These are phyloP conservation scores for Rhabdophis nuchalis DNA, from an alignment of 2,797 vertebrate genomes.

Conservation along the genomic window DNA sequence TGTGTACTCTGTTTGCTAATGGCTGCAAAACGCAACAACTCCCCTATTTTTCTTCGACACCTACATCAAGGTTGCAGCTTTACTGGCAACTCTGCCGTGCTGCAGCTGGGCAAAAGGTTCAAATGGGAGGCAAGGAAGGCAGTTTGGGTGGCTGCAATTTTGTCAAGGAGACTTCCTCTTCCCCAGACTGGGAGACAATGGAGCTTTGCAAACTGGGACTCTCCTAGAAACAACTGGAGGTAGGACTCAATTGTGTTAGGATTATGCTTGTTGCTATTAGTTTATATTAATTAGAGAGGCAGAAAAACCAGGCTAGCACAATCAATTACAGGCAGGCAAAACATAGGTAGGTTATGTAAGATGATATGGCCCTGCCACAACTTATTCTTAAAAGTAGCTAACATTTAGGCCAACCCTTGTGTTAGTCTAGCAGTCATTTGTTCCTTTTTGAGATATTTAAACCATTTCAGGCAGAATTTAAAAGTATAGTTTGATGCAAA, in stretches of 20 bases:
- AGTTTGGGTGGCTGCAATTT: not conserved
- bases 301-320: not conserved
- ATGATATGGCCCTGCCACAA: not conserved
- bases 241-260: not conserved
- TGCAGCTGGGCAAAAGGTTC: not conserved
- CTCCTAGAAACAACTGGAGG: not conserved
- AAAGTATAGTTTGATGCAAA: not conserved
- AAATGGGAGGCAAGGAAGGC: not conserved
- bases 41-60: not conserved
- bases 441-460: not conserved
- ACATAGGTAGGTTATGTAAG: not conserved
- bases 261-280: not conserved
- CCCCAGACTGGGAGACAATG: not conserved
- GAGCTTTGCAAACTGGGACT: not conserved
- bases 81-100: not conserved
- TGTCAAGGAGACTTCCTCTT: not conserved
- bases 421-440: not conserved
- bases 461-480: not conserved
- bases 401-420: not conserved
- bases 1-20: not conserved
- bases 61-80: not conserved
- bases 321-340: not conserved
- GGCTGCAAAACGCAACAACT: not conserved
- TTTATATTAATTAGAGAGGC: not conserved
- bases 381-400: not conserved